Percentiles rank a stretch among this genome's conserved stretches.
These are phyloP conservation scores for Anguilla pacifica DNA, from an alignment of 2,797 vertebrate genomes.

Conservation along the genomic window DNA sequence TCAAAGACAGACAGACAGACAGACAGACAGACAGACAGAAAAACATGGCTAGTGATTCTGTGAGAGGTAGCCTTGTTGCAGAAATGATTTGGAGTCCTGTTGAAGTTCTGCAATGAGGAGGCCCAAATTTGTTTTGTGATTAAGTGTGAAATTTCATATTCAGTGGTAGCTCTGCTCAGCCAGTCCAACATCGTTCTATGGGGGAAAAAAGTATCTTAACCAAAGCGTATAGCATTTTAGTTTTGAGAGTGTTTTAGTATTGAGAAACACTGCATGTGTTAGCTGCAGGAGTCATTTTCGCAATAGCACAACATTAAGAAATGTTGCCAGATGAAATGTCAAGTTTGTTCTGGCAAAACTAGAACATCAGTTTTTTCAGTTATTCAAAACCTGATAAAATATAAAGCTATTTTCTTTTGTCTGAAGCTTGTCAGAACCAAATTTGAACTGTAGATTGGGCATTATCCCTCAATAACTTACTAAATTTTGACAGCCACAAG, in stretches of 20 bases:
- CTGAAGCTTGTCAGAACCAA: neutral
- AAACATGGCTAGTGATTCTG: neutral
- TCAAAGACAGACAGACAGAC: conserved; percentile 2
- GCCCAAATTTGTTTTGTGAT: neutral
- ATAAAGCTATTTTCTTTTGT: too few species aligned
- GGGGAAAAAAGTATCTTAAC: neutral
- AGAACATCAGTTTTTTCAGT: neutral
- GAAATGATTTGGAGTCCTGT: neutral
- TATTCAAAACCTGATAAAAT: neutral
- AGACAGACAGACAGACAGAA: neutral
- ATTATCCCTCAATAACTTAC: neutral
- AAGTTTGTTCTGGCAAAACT: neutral
- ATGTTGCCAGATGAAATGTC: neutral
- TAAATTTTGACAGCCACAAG: neutral
- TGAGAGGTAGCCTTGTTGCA: neutral
- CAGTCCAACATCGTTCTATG: neutral
- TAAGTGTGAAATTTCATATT: neutral
- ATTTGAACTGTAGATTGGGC: neutral
- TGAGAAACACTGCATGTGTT: neutral
- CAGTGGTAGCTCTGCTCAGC: neutral
- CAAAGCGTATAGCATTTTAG: neutral
- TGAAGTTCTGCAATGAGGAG: neutral
- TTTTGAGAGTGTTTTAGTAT: neutral
- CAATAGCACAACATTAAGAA: neutral
- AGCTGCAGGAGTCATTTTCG: neutral